Evolutionary conservation across 2,888 invertebrate genomes (phyloP), one percentile per base, ranked within the genome.

Genomic region (Pheosia gnoma): DNA sequence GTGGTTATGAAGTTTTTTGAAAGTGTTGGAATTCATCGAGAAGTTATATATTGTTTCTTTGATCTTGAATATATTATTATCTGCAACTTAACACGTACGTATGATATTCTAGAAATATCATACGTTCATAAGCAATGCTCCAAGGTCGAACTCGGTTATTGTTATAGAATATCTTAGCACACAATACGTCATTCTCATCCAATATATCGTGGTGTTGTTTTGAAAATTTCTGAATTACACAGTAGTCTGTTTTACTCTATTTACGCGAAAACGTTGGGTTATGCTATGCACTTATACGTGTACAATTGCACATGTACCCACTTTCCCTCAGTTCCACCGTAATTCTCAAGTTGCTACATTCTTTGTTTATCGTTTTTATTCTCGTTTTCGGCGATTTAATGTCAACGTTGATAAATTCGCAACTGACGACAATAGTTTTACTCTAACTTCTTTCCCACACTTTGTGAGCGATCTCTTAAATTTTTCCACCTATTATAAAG

Each of bases 141-240:
- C 88, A 91, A 91, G 91, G 91, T 87, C 90, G 81, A 75, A 74
- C 72, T 76, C 72, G 66, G 77, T 77, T 87, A 84, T 87, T 88
- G 85, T 86, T 82, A 75, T 72, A 10, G 37, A 53, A 10, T 54
- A 38, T 38, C 63, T 72, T 74, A 78, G n/a, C 74, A 75, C 62
- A 59, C 57, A 63, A 67, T 59, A 61, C 66, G 66, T 70, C 66
- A 78, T 75, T 63, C 77, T 62, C 63, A 70, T 60, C 54, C 54
- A 49, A 47, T 65, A 11, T 63, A 60, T 25, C 8, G 10, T 43
- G 1, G 66, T 66, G 66, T 62, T 58, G 62, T 70, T 69, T 65
- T 62, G 47, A 60, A 65, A 62, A 65, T 61, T 59, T 65, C 75
- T 77, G 80, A 81, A 81, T 76, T 81, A 80, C 73, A 70, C 68